These are phyloP conservation scores for Mycetomoellerius zeteki DNA, from an alignment of 1,140 invertebrate species.

Conservation along the genomic window DNA sequence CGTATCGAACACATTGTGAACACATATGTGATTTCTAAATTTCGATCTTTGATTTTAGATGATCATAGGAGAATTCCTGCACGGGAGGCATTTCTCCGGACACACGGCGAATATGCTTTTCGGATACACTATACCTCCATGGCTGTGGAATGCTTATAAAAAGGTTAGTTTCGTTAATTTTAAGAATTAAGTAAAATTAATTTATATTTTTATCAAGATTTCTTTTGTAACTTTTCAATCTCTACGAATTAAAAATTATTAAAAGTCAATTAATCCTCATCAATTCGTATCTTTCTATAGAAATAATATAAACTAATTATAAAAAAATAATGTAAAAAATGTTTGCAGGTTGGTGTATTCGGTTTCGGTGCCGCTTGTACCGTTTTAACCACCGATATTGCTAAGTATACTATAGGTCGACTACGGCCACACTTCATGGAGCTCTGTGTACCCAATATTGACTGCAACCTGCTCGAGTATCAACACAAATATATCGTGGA, in stretches of 20 bases:
- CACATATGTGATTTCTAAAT: neutral
- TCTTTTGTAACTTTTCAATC: neutral
- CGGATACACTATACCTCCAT: constrained; percentile 89
- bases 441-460: constrained; percentile 90
- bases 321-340: neutral
- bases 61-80: constrained; percentile 88
- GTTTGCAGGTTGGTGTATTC: constrained; percentile 90
- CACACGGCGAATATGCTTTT: constrained; percentile 85
- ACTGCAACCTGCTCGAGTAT: constrained; percentile 88
- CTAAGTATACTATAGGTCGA: constrained; percentile 96
- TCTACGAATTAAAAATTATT: constrained; percentile 17
- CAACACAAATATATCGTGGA: constrained; percentile 89
- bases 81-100: constrained; percentile 85
- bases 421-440: constrained; percentile 96
- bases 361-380: constrained; percentile 94
- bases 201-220: neutral
- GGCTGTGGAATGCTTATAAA: constrained; percentile 91
- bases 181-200: neutral
- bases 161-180: constrained; percentile 78
- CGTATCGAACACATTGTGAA: neutral
- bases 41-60: constrained; percentile 86
- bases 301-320: neutral
- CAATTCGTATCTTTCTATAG: neutral
- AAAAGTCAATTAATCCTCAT: neutral
- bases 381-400: constrained; percentile 95